Percentiles rank a stretch among this genome's conserved stretches.
These are phyloP conservation scores for Paramisgurnus dabryanus DNA, from an alignment of 2,113 vertebrate species.

Conservation along the genomic window DNA sequence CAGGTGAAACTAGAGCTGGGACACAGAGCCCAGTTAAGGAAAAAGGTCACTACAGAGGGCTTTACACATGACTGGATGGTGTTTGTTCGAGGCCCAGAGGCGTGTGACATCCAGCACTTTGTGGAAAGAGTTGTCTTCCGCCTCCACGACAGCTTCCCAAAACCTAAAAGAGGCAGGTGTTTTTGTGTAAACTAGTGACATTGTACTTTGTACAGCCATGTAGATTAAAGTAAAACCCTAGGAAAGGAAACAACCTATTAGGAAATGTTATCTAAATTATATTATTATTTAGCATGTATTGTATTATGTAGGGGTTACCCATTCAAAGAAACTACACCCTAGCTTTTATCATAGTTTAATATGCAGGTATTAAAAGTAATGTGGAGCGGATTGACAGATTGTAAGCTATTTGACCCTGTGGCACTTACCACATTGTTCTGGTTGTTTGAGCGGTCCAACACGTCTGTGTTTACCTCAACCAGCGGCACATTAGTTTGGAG, in stretches of 20 bases:
- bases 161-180: conserved; percentile 93
- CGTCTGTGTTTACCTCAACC: neutral
- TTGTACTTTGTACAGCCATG: neutral
- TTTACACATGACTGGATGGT: conserved; percentile 99
- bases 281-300: too few species aligned
- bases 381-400: neutral
- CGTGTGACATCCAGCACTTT: conserved; percentile 97
- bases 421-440: neutral
- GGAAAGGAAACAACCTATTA: too few species aligned
- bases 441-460: conserved; percentile 14
- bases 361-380: neutral
- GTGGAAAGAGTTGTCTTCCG: conserved; percentile 97
- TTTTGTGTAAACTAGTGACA: neutral
- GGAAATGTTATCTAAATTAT: too few species aligned
- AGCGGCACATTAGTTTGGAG: neutral
- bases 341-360: neutral
- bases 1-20: conserved; percentile 98
- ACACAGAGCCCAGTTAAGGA: conserved; percentile 92
- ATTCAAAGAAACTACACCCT: too few species aligned
- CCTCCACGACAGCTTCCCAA: conserved; percentile 97
- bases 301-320: too few species aligned
- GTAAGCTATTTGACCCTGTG: neutral
- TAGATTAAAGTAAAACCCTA: neutral
- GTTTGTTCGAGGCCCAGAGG: conserved; percentile 94
- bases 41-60: conserved; percentile 94